Percentiles rank a stretch among this genome's conserved stretches.
These are phyloP conservation scores for Danionella cerebrum DNA, from an alignment of 2,113 vertebrate genomes.

Conservation along the genomic window DNA sequence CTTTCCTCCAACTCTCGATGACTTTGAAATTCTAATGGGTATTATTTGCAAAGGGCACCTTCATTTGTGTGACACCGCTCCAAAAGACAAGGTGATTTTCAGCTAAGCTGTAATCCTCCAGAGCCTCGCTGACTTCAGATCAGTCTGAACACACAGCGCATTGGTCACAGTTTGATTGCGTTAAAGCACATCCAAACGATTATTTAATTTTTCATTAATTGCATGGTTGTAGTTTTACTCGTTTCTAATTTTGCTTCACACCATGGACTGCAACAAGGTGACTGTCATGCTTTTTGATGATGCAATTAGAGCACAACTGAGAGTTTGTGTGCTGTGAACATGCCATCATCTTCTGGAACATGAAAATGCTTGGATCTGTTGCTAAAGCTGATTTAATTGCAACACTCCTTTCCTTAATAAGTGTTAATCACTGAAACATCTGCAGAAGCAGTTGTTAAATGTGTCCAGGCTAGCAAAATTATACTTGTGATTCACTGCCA, in stretches of 20 bases:
- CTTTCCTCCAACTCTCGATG: conserved; percentile 32
- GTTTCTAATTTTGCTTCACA: conserved; percentile 27
- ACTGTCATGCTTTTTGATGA: conserved; percentile 45
- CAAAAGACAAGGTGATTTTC: conserved; percentile 36
- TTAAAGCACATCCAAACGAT: conserved; percentile 33
- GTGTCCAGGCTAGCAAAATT: neutral
- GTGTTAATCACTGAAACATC: neutral
- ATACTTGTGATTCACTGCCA: no score
- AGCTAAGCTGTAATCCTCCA: conserved; percentile 28
- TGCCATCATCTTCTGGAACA: conserved; percentile 33
- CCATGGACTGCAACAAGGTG: conserved; percentile 36
- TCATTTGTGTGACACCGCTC: conserved; percentile 37
- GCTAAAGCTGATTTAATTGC: conserved; percentile 8
- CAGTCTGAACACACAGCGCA: neutral
- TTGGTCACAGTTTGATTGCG: conserved; percentile 40
- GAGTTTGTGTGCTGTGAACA: conserved; percentile 34
- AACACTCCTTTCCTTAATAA: neutral
- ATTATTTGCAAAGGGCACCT: conserved; percentile 55
- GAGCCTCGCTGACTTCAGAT: conserved; percentile 15
- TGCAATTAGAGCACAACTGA: conserved; percentile 47
- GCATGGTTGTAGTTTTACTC: conserved; percentile 20
- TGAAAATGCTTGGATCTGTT: neutral
- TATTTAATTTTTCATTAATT: conserved; percentile 49
- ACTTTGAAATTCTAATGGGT: conserved; percentile 40
- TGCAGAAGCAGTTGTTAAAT: neutral